phyloP scores from a whole-genome alignment of 2,113 vertebrate genomes.

The Cynoglossus semilaevis region DNA sequence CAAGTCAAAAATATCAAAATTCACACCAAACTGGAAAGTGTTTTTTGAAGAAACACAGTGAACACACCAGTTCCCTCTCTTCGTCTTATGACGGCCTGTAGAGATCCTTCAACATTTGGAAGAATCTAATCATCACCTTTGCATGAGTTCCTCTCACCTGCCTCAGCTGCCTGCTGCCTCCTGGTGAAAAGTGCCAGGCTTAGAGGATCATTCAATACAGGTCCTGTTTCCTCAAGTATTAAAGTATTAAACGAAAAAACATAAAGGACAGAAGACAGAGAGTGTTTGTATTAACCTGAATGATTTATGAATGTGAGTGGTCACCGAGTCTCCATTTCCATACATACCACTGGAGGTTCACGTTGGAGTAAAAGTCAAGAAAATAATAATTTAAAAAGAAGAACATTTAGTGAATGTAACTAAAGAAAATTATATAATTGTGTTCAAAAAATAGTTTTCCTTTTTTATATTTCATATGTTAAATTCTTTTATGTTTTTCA shows the following conservation, averaged over 20 bases:
- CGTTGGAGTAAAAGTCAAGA: no score
- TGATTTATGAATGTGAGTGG: background rate
- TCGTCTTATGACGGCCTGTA: conserved; percentile 13
- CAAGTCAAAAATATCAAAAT: background rate
- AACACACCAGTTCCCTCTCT: background rate
- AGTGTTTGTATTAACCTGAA: conserved; percentile 20
- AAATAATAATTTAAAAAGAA: no score
- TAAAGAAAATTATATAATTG: background rate
- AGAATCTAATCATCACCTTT: conserved; percentile 57
- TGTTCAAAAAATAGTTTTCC: background rate
- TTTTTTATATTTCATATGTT: background rate
- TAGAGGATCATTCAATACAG: conserved; percentile 10
- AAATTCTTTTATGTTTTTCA: conserved; percentile 1
- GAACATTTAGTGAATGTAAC: no score
- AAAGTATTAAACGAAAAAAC: conserved; percentile 22
- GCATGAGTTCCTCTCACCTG: conserved; percentile 55
- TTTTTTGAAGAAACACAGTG: background rate
- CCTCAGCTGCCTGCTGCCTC: conserved; percentile 51
- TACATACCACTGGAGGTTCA: no score
- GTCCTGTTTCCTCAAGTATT: conserved; percentile 4
- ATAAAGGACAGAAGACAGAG: conserved; percentile 8
- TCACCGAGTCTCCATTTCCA: no score
- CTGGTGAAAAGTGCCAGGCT: conserved; percentile 30
- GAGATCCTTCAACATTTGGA: conserved; percentile 38
- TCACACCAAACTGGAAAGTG: background rate